Conservation (phyloP, 2,888 invertebrate genomes). For the Ceramica pisi region DNA sequence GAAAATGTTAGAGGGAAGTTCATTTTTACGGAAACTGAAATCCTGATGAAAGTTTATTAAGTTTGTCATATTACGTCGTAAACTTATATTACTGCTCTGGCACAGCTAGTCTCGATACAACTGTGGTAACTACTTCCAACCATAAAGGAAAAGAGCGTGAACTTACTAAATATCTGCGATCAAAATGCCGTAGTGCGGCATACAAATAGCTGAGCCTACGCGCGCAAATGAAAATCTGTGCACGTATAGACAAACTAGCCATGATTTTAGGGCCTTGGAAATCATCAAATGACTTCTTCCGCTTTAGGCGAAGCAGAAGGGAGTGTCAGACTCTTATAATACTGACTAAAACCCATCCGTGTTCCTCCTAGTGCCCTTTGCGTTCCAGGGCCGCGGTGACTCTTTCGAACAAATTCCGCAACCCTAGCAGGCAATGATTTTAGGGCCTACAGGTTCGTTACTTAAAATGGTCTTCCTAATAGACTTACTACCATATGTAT, state of each 20-base stretch:
- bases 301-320: no score
- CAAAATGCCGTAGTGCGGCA: slow-evolving; percentile 18
- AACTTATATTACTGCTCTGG: not conserved
- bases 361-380: no score
- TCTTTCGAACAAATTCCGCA: no score
- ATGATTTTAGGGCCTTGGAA: not conserved
- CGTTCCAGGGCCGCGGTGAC: no score
- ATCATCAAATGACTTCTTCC: no score
- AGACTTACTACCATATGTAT: not conserved
- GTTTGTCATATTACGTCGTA: not conserved
- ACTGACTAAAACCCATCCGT: no score
- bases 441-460: not conserved
- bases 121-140: not conserved
- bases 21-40: not conserved
- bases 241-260: not conserved
- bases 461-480: not conserved
- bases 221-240: not conserved
- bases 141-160: not conserved
- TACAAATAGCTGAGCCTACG: slow-evolving; percentile 19
- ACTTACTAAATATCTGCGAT: slow-evolving; percentile 25
- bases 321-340: no score
- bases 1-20: not conserved
- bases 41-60: not conserved
- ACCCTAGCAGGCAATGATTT: no score
- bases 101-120: not conserved